Conservation (phyloP, 92 coral and sea anemone species). For the Pocillopora meandrina region DNA sequence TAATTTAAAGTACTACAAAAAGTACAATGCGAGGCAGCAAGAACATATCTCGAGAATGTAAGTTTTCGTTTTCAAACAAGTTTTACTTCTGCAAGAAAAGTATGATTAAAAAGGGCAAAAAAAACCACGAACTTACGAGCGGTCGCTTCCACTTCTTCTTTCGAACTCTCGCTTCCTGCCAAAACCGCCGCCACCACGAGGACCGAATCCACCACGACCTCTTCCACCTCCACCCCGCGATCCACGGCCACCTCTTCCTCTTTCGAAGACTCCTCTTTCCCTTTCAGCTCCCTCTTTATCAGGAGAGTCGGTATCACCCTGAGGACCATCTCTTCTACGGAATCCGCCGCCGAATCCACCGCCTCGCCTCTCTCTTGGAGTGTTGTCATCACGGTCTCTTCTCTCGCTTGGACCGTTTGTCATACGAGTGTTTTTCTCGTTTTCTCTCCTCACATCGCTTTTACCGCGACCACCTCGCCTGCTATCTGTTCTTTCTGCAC, state of each 20-base stretch:
- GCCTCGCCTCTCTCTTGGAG: constrained; percentile 77
- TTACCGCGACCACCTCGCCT: constrained; percentile 78
- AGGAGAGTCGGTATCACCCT: constrained; percentile 75
- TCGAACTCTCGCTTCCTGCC: constrained; percentile 95
- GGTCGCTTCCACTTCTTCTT: constrained; percentile 97
- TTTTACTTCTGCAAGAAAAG: not conserved
- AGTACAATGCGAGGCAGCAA: too few species aligned
- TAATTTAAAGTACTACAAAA: too few species aligned
- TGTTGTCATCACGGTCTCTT: constrained; percentile 77
- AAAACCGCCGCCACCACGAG: constrained; percentile 71
- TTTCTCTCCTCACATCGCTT: constrained; percentile 90
- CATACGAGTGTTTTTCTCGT: constrained; percentile 89
- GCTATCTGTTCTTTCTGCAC: constrained; percentile 54
- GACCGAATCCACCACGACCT: constrained; percentile 77
- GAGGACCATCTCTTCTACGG: constrained; percentile 69
- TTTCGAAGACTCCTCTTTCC: constrained; percentile 68
- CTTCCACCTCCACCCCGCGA: constrained; percentile 36
- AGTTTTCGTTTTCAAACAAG: too few species aligned
- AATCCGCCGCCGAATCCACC: constrained; percentile 87
- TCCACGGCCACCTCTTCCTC: constrained; percentile 79
- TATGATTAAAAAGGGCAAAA: not conserved
- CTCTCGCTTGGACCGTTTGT: constrained; percentile 86
- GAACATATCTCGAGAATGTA: too few species aligned
- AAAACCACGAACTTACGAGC: constrained; percentile 74
- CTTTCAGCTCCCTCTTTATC: constrained; percentile 74